Evolutionary conservation across 2,888 invertebrate genomes (phyloP).

Genomic region (Anodontia alba): DNA sequence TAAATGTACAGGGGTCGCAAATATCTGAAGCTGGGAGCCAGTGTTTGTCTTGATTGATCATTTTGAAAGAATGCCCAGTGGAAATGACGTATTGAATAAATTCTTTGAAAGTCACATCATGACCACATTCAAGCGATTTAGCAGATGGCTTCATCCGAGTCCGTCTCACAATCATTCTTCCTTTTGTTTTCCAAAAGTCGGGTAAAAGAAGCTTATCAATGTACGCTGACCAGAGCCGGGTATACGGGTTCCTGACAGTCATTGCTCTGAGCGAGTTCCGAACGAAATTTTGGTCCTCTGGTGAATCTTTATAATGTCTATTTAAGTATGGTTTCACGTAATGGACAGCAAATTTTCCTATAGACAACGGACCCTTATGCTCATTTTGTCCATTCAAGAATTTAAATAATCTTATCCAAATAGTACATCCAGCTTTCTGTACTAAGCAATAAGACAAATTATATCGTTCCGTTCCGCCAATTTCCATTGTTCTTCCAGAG

Average conservation of each 20-base stretch:
- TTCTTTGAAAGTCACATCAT: conserved; percentile 70
- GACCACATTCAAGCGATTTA: conserved; percentile 55
- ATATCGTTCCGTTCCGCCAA: conserved; percentile 31
- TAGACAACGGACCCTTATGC: conserved; percentile 39
- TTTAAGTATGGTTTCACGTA: conserved; percentile 11
- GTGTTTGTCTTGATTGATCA: conserved; percentile 60
- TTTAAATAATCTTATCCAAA: conserved; percentile 68
- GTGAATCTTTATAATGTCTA: conserved; percentile 5
- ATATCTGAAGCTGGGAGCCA: conserved; percentile 66
- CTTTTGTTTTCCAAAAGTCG: conserved; percentile 68
- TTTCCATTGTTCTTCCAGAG: conserved; percentile 1
- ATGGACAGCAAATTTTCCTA: conserved; percentile 48
- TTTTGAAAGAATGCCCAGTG: conserved; percentile 19
- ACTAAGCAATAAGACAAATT: conserved; percentile 66
- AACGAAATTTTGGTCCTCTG: conserved; percentile 24
- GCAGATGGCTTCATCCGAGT: conserved; percentile 22
- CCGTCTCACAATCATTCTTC: conserved; percentile 39
- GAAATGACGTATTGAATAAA: conserved; percentile 60
- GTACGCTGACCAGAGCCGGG: conserved; percentile 70
- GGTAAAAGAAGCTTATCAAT: conserved; percentile 72
- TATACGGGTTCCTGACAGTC: conserved; percentile 69
- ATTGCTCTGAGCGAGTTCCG: conserved; percentile 51
- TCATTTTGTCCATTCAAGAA: conserved; percentile 59
- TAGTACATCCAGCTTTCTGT: conserved; percentile 71
- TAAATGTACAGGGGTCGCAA: conserved; percentile 69